Percentiles rank a stretch among this genome's conserved stretches.
Evolutionary conservation across 2,113 vertebrate genomes (phyloP).

Genomic region (Tringa solitaria): DNA sequence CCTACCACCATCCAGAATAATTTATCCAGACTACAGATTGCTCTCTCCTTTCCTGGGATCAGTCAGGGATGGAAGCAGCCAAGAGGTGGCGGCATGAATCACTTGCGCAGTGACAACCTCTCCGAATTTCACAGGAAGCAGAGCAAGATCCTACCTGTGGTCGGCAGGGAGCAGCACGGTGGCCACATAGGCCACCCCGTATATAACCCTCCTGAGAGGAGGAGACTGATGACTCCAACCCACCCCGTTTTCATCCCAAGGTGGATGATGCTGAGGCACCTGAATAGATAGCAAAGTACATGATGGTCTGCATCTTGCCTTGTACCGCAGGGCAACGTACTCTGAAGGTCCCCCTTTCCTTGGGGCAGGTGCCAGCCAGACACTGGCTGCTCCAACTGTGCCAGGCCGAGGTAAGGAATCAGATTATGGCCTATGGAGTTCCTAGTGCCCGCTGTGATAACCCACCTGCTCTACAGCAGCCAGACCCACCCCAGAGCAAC

Average conservation of each 20-base stretch:
- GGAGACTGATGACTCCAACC: background rate
- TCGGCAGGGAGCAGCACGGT: background rate
- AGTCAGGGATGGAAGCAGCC: background rate
- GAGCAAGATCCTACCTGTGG: background rate
- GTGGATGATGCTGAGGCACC: background rate
- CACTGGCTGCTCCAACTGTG: background rate
- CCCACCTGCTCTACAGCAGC: background rate
- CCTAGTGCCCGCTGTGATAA: fast-evolving
- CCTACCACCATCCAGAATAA: background rate
- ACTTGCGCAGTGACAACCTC: background rate
- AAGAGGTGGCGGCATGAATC: background rate
- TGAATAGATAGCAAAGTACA: background rate
- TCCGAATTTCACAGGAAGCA: background rate
- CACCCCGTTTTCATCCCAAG: background rate
- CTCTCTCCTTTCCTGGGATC: background rate
- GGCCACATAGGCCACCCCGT: background rate
- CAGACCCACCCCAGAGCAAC: background rate
- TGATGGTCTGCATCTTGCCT: background rate
- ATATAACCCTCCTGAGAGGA: background rate
- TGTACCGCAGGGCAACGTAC: background rate
- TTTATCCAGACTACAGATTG: background rate
- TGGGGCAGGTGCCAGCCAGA: background rate
- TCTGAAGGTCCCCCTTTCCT: background rate
- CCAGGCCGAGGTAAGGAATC: background rate
- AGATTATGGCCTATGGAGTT: no score